These are phyloP conservation scores for Alouatta palliata DNA, from an alignment of 2,113 vertebrate species.

Conservation along the genomic window DNA sequence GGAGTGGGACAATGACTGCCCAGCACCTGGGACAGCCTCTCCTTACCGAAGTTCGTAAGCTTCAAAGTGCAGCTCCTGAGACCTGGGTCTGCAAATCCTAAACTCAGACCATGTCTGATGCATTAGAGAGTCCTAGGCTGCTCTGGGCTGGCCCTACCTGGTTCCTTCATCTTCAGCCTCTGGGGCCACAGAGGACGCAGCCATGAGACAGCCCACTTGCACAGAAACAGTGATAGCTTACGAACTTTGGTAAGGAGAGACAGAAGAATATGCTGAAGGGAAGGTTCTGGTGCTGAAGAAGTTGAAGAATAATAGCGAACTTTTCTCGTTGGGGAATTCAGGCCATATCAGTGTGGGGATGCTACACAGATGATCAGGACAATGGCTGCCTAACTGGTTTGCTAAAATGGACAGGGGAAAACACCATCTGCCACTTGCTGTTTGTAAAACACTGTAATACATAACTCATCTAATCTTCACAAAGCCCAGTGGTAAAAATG, in stretches of 20 bases:
- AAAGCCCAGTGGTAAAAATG: background rate
- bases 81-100: background rate
- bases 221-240: background rate
- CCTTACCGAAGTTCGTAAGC: too few species aligned
- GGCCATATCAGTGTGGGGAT: background rate
- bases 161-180: background rate
- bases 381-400: background rate
- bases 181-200: background rate
- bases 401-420: conserved; percentile 23
- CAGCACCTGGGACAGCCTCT: background rate
- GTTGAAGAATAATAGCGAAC: background rate
- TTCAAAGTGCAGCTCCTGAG: background rate
- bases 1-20: background rate
- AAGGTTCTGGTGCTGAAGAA: background rate
- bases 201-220: background rate
- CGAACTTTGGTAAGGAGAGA: background rate
- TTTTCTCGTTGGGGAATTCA: background rate
- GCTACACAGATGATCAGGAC: background rate
- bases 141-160: background rate
- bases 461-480: background rate
- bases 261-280: background rate
- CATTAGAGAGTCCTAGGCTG: background rate
- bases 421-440: background rate
- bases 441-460: background rate
- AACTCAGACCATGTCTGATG: background rate